Evolutionary conservation across 2,888 invertebrate species (phyloP).

Genomic region (Andrena hattorfiana): DNA sequence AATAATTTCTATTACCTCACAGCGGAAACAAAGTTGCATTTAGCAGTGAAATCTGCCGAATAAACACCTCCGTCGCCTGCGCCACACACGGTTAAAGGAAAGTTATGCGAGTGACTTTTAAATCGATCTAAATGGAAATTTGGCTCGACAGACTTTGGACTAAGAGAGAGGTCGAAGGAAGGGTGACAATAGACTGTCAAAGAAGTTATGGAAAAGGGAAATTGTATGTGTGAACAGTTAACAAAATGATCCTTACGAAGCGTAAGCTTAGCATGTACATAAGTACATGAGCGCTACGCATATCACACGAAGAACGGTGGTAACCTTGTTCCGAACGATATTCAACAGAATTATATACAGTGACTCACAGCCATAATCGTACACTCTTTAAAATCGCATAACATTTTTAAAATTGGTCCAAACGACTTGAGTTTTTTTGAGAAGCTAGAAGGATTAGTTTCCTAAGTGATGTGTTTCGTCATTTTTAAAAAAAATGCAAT

Average conservation of each 20-base stretch:
- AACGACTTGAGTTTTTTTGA: too few relatives aligned
- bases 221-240: not conserved
- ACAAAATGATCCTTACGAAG: not conserved
- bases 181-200: not conserved
- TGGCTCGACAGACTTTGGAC: not conserved
- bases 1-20: too few relatives aligned
- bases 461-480: too few relatives aligned
- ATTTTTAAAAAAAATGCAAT: too few relatives aligned
- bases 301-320: not conserved
- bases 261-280: not conserved
- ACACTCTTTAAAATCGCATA: too few relatives aligned
- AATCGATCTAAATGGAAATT: constrained; percentile 1
- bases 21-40: not conserved
- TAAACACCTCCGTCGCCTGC: too few relatives aligned
- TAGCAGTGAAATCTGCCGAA: not conserved
- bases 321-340: constrained; percentile 26
- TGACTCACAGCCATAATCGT: too few relatives aligned
- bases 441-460: too few relatives aligned
- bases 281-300: not conserved
- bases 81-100: not conserved
- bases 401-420: too few relatives aligned
- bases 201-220: not conserved
- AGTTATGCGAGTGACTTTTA: not conserved
- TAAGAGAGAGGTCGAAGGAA: not conserved
- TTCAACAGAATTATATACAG: constrained; percentile 15